Base-by-base conservation (phyloP, 2,888 invertebrate species). In the Zhengitettix transpicula region DNA sequence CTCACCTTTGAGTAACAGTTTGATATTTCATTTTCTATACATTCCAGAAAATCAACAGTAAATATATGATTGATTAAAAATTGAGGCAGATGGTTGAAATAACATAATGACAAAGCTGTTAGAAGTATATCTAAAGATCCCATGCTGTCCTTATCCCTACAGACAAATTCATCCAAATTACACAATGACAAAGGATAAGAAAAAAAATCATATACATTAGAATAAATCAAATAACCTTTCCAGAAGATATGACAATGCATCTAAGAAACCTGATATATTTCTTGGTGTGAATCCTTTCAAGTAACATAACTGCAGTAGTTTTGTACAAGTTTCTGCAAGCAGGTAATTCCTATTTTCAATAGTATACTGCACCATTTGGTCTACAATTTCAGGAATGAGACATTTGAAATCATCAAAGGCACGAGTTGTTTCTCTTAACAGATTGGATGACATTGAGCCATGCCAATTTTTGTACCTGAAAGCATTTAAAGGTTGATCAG, bases 21-120 rank as follows among this genome's bases (percentile, higher is more conserved):
- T 55, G 74, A 71, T 57, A 82, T 73, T 69, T 82, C 81, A 9
- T 73, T 71, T 65, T 83, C 82, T 1, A 82, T 68, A 64, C 76
- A 74, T 64, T 80, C 78, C 65, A 83, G 74, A 67, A 82, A 82
- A 58, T 76, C 74, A 1, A 80, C 76, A 64, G 77, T 79, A 68
- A 82, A 83, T 53, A 82, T 77, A 64, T 74, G 72, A 65, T 78
- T 74, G 28, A 81, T 73, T 12, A 82, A 70, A 28, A 74, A 70
- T 56, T 72, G 71, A 0, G 80, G 75, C 53, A 82, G 70, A 14
- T 70, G 67, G 64, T 79, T 74, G 65, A 77, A 81, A 68, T 72
- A 81, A 62, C 77, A 76, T 12, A 82, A 67, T 0, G 79, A 74
- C 16, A 82, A 66, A 53, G 77, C 75, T 12, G 75, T 71, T 65